Base-by-base conservation (phyloP, 2,888 invertebrate species). In the Salpingus planirostris region DNA sequence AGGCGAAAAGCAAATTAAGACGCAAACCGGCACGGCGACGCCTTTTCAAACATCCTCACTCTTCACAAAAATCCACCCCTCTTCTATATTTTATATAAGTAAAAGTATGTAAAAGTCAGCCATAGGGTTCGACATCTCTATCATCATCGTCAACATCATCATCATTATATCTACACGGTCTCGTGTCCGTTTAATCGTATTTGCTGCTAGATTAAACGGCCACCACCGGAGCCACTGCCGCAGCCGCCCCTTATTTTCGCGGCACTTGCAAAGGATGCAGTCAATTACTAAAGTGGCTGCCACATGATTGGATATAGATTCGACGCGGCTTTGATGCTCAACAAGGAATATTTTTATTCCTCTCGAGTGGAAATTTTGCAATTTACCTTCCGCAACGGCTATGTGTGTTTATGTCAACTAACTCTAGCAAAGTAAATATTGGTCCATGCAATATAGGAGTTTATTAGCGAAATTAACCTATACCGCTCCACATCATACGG, bases 371-470 rank as follows among this genome's bases (percentile, higher is more conserved):
- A 55, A 54, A 55, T 53, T 55, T 55, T 52, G 44, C 33, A 40
- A 43, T 46, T 48, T 42, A 42, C 43, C 38, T 44, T 43, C 36
- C 35, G 40, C 36, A 42, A 36, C 43, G 48, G 50, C 49, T 54
- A 48, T 55, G 48, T 53, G 50, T 57, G 52, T 56, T 57, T 58
- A 55, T 57, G 58, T 58, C 57, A 59, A 61, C 60, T 58, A 60
- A 60, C 61, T 61, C 60, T 59, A 59, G 54, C 43, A 54, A 57
- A 57, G 61, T 56, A 61, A 62, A 62, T 60, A 62, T 62, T 61
- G 44, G 58, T 45, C 49, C 36, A 44, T 51, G 50, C 50, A 41
- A 47, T 52, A 52, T 51, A 56, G 56, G 53, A 55, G 51, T 55
- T 57, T 60, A 62, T 63, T 60, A 60, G 53, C 42, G 47, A 61